Conservation (phyloP, 2,797 vertebrate genomes). For the Pseudotriccus pelzelni region DNA sequence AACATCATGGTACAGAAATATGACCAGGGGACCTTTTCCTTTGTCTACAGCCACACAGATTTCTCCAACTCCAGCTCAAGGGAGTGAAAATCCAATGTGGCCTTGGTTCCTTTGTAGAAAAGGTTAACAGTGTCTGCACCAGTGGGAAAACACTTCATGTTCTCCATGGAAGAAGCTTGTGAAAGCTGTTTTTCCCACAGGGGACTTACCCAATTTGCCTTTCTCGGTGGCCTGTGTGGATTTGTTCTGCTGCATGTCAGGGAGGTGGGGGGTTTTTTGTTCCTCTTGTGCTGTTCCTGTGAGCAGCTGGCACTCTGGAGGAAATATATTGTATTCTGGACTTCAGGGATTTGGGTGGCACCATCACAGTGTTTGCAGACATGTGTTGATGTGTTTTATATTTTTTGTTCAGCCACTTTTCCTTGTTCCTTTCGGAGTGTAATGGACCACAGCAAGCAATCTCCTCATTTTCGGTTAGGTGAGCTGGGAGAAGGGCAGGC, state of each 20-base stretch:
- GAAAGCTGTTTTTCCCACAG: neutral
- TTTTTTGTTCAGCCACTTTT: neutral
- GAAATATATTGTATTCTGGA: neutral
- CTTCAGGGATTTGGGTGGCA: neutral
- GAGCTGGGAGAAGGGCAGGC: neutral
- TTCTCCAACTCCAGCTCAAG: neutral
- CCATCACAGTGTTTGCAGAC: neutral
- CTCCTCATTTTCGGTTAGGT: neutral
- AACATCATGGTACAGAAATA: no score
- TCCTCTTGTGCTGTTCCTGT: neutral
- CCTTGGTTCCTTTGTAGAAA: neutral
- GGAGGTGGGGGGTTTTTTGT: neutral
- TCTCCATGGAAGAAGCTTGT: neutral
- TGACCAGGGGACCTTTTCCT: neutral
- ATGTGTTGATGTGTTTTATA: neutral
- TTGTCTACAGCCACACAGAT: neutral
- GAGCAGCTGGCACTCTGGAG: neutral
- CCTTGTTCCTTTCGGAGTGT: neutral
- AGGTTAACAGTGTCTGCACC: neutral
- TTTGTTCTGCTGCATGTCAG: neutral
- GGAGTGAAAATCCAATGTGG: neutral
- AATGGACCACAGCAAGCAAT: neutral
- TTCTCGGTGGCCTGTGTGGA: neutral
- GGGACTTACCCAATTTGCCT: neutral
- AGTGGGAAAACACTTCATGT: neutral